Conservation (phyloP, 2,888 invertebrate species). For the Drosophila meridiana region DNA sequence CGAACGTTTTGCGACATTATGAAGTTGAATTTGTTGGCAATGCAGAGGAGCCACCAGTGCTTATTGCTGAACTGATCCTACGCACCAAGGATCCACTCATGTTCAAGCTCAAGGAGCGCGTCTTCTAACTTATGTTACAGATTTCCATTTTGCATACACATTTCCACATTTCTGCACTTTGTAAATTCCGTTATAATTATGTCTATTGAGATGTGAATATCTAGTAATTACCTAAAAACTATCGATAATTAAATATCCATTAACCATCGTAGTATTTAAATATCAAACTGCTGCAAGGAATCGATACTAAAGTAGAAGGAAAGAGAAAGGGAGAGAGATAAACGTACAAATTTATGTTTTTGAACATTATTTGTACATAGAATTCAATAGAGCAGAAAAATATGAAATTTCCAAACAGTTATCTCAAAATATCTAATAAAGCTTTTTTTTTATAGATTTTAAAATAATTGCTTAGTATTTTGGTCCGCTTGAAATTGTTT, state of each 20-base stretch:
- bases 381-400: not conserved
- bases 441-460: not conserved
- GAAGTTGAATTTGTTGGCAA: conserved; percentile 77
- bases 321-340: not conserved
- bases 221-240: not conserved
- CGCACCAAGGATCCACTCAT: conserved; percentile 83
- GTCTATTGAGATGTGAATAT: not conserved
- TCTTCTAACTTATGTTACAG: conserved; percentile 46
- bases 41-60: conserved; percentile 66
- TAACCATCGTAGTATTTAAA: not conserved
- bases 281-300: not conserved
- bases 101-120: conserved; percentile 80
- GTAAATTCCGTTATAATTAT: not conserved
- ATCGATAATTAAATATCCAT: not conserved
- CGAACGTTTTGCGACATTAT: conserved; percentile 82
- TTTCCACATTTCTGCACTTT: not conserved
- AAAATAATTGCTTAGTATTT: not conserved
- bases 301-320: not conserved
- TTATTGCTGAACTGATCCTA: conserved; percentile 83
- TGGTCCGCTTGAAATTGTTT: not conserved
- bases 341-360: not conserved
- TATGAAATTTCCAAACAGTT: not conserved
- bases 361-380: not conserved
- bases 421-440: not conserved
- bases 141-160: not conserved